A percentile compares a stretch with the other conserved stretches of the same genome.
These are phyloP conservation scores for Falco concolor DNA, from an alignment of 2,797 vertebrate species.

Conservation along the genomic window DNA sequence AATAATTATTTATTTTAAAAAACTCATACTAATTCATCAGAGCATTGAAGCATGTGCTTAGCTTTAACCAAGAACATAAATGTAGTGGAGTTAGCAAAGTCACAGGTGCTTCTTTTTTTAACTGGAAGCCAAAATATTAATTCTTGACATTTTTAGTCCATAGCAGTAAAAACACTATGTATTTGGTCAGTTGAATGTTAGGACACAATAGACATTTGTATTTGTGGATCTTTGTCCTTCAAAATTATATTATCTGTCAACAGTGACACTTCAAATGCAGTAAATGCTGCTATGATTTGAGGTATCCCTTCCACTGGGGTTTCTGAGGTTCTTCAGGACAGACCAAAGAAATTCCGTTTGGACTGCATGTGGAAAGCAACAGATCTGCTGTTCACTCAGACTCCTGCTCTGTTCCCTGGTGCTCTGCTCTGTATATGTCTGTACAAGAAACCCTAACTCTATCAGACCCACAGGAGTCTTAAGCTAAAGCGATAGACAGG, in stretches of 20 bases:
- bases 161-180: background rate
- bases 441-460: background rate
- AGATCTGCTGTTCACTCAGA: background rate
- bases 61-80: background rate
- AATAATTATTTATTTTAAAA: background rate
- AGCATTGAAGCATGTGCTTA: background rate
- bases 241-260: background rate
- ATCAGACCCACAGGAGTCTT: background rate
- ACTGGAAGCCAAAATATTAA: background rate
- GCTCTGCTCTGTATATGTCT: background rate
- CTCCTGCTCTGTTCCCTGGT: background rate
- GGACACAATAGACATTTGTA: background rate
- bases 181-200: background rate
- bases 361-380: background rate
- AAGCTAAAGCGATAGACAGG: background rate
- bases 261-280: background rate
- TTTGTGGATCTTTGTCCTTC: background rate
- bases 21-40: background rate
- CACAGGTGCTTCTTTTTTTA: background rate
- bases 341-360: background rate
- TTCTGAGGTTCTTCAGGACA: background rate
- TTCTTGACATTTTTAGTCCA: background rate
- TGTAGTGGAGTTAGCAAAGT: background rate
- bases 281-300: background rate
- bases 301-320: background rate